These are phyloP conservation scores for Rhadinocentrus ornatus DNA, from an alignment of 2,797 vertebrate genomes.

Conservation along the genomic window DNA sequence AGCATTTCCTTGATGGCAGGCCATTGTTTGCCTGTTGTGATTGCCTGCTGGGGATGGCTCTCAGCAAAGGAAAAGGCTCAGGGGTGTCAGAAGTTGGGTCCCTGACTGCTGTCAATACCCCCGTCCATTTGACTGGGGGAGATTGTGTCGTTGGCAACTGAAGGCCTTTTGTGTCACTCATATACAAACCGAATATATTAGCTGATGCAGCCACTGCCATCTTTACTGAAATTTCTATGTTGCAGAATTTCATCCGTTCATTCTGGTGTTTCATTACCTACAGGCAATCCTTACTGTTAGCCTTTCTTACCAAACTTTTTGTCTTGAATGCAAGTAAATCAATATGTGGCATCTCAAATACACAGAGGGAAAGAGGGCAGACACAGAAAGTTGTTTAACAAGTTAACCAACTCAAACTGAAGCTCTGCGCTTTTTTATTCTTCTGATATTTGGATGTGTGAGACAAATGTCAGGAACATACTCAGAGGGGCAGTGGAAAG, in stretches of 20 bases:
- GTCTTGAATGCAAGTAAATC: slow-evolving; percentile 39
- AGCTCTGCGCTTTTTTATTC: slow-evolving; percentile 10
- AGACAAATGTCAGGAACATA: slow-evolving; percentile 30
- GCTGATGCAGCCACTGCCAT: neutral
- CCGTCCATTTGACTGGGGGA: slow-evolving; percentile 54
- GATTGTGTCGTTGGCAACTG: slow-evolving; percentile 66
- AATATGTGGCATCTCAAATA: slow-evolving; percentile 5
- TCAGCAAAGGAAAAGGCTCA: slow-evolving; percentile 58
- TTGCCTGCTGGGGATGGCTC: slow-evolving; percentile 70
- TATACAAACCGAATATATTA: neutral
- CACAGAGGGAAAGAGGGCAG: neutral
- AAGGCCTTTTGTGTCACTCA: slow-evolving; percentile 57
- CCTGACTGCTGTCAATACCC: slow-evolving; percentile 48
- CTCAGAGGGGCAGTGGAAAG: slow-evolving; percentile 15
- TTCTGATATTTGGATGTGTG: slow-evolving; percentile 25
- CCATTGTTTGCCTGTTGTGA: slow-evolving; percentile 76
- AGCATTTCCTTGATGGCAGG: slow-evolving; percentile 64
- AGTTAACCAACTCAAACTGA: slow-evolving; percentile 24
- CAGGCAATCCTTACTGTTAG: slow-evolving; percentile 1
- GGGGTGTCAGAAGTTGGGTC: slow-evolving; percentile 73
- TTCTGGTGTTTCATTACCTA: neutral
- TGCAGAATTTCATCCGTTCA: slow-evolving; percentile 4
- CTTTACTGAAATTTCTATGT: neutral
- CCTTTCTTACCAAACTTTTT: neutral
- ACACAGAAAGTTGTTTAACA: slow-evolving; percentile 6